Percentiles rank a stretch among this genome's conserved stretches.
Conservation (phyloP, 2,888 invertebrate species). For the Galerucella calmariensis region DNA sequence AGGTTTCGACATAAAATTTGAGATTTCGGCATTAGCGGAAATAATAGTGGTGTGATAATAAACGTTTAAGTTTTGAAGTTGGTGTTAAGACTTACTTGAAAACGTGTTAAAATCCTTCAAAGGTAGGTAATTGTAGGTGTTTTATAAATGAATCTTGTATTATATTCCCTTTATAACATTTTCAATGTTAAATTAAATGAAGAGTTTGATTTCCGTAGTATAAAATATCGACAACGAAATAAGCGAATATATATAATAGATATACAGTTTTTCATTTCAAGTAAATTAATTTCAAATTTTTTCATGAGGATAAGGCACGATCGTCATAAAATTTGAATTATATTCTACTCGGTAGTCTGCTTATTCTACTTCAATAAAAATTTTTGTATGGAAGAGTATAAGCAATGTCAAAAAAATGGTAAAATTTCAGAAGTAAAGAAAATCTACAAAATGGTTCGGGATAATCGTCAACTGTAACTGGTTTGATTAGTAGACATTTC, state of each 20-base stretch:
- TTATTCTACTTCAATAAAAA: too few species aligned
- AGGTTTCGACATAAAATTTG: conserved; percentile 11
- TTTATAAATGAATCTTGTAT: conserved; percentile 57
- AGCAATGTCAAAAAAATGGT: too few species aligned
- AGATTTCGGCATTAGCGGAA: conserved; percentile 41
- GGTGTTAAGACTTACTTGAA: conserved; percentile 62
- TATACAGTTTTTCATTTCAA: too few species aligned
- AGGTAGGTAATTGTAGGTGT: conserved; percentile 53
- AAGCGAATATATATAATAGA: neutral
- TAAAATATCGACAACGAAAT: neutral
- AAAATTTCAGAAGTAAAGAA: too few species aligned
- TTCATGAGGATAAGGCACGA: too few species aligned
- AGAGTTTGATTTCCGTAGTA: conserved; percentile 3
- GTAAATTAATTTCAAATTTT: too few species aligned
- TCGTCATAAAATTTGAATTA: too few species aligned
- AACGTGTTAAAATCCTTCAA: conserved; percentile 60
- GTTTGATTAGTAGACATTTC: too few species aligned
- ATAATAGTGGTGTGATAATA: conserved; percentile 47
- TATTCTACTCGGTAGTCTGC: too few species aligned
- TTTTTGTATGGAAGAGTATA: too few species aligned
- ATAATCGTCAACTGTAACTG: too few species aligned
- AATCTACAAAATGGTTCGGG: too few species aligned
- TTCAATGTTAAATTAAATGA: conserved; percentile 27
- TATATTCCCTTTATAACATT: conserved; percentile 35
- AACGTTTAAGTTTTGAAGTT: conserved; percentile 57